A percentile compares a stretch with the other conserved stretches of the same genome.
Evolutionary conservation across 2,888 invertebrate species (phyloP).

Genomic region (Temnothorax ravouxi): DNA sequence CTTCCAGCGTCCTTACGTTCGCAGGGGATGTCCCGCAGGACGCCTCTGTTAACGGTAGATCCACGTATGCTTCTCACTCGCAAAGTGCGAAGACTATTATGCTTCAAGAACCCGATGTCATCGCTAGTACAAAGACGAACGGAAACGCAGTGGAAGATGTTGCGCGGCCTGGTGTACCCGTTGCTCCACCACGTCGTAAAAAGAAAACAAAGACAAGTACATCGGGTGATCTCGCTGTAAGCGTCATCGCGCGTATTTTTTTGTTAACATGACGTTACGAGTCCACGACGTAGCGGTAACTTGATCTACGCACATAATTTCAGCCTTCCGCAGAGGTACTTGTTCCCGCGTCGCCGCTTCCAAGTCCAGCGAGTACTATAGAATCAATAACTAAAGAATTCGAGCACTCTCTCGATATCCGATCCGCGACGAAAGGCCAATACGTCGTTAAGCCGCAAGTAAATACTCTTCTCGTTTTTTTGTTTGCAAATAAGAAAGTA

Average conservation of each 20-base stretch:
- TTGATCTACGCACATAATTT: conserved; percentile 54
- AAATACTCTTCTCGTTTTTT: conserved; percentile 57
- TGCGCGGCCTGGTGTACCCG: conserved; percentile 86
- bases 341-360: conserved; percentile 88
- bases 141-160: conserved; percentile 82
- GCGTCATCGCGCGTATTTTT: conserved; percentile 65
- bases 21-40: conserved; percentile 83
- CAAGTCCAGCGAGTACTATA: conserved; percentile 93
- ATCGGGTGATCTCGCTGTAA: conserved; percentile 85
- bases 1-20: conserved; percentile 83
- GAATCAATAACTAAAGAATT: conserved; percentile 93
- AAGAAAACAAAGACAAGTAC: conserved; percentile 89
- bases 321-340: conserved; percentile 86
- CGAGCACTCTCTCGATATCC: conserved; percentile 92
- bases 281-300: not conserved
- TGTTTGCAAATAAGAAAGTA: not conserved
- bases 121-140: conserved; percentile 93
- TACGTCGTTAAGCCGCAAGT: conserved; percentile 89
- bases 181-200: conserved; percentile 94
- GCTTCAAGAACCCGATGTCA: conserved; percentile 95
- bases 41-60: conserved; percentile 78
- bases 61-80: conserved; percentile 77
- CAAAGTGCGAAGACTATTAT: conserved; percentile 80
- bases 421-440: conserved; percentile 89
- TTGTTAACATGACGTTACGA: conserved; percentile 10